A percentile compares a stretch with the other conserved stretches of the same genome.
These are phyloP conservation scores for Etheostoma perlongum DNA, from an alignment of 2,797 vertebrate genomes.

Conservation along the genomic window DNA sequence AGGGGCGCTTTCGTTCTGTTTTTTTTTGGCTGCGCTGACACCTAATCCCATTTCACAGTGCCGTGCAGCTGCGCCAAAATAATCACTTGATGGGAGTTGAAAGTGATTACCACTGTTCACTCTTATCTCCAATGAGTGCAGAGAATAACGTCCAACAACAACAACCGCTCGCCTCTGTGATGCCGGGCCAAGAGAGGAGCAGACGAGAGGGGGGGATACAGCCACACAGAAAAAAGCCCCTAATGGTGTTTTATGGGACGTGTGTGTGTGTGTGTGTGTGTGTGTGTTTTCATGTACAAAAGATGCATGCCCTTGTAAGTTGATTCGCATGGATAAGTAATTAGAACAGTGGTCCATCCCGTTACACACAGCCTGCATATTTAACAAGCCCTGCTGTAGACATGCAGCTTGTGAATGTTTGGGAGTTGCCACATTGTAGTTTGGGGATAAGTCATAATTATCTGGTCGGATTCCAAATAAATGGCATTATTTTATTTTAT, in stretches of 20 bases:
- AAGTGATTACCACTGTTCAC: constrained; percentile 82
- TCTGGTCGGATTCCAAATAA: constrained; percentile 58
- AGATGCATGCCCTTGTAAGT: constrained; percentile 70
- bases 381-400: constrained; percentile 56
- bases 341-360: constrained; percentile 78
- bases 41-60: constrained; percentile 82
- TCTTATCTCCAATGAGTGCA: constrained; percentile 80
- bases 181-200: constrained; percentile 61
- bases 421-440: constrained; percentile 37
- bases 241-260: constrained; percentile 46
- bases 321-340: constrained; percentile 81
- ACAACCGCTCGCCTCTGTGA: constrained; percentile 68
- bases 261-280: constrained; percentile 40
- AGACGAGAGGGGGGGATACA: constrained; percentile 28
- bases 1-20: constrained; percentile 34
- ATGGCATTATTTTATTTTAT: constrained; percentile 55
- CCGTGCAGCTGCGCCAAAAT: constrained; percentile 71
- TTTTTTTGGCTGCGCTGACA: constrained; percentile 67
- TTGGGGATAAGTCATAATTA: constrained; percentile 48
- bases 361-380: constrained; percentile 67
- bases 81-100: constrained; percentile 84
- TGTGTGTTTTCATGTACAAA: constrained; percentile 56
- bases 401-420: constrained; percentile 20
- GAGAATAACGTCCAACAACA: constrained; percentile 73
- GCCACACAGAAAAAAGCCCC: constrained; percentile 26